Base-by-base conservation (phyloP, 2,888 invertebrate species). In the Norana najaformis region DNA sequence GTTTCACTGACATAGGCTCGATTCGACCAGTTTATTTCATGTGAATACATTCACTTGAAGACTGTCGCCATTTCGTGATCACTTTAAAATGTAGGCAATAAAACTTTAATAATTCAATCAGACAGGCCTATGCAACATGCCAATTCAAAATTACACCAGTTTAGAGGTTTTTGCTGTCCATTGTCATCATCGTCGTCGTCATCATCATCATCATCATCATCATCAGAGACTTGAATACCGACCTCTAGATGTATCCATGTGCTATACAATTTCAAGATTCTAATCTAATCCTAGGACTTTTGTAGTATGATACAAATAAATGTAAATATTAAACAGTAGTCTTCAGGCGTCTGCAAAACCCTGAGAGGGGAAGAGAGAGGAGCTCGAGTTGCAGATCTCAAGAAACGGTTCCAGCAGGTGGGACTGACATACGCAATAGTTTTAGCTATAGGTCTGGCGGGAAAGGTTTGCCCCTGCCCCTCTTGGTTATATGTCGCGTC, bases 21-120 rank as follows among this genome's bases (percentile, higher is more conserved):
- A 69, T n/a, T n/a, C 69, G 69, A n/a, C 69, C 69, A 69, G 69
- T 69, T 69, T n/a, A 69, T 69, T 30, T 53, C 53, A 53, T 69
- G n/a, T n/a, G n/a, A 8, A n/a, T n/a, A 16, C 30, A n/a, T 69
- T 69, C n/a, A 69, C 30, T 69, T 5, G 1, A 69, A n/a, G 69
- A n/a, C n/a, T n/a, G 5, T 69, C 30, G n/a, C 5, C 30, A 69
- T 69, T n/a, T 69, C 30, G 30, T 69, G 8, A n/a, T 69, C 69
- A n/a, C n/a, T 69, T 11, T n/a, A 30, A n/a, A n/a, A 69, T 69
- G n/a, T n/a, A 0, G 69, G 23, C 47, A 47, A 47, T 23, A 47
- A 47, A 47, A 23, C 47, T 47, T 5, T 8, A n/a, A 1, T 69
- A n/a, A 69, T 69, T 69, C 30, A 69, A n/a, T 69, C 69, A 69